A percentile compares a stretch with the other conserved stretches of the same genome.
Evolutionary conservation across 2,113 vertebrate species (phyloP).

Genomic region (Caloenas nicobarica): DNA sequence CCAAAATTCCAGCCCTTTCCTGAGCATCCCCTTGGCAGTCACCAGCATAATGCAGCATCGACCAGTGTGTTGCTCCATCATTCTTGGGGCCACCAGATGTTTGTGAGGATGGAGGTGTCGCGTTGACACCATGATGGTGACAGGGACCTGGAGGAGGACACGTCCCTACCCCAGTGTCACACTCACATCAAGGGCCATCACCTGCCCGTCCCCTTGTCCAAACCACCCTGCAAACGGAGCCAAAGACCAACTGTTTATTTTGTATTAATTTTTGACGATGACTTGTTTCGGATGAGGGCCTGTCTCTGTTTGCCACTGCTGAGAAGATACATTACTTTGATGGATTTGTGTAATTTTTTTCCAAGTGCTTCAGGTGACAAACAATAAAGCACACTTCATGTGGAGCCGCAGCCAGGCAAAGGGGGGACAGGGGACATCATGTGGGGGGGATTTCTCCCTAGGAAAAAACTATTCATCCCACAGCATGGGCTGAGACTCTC

Average conservation of each 20-base stretch:
- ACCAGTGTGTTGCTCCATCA: rapidly evolving
- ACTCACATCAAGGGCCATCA: rapidly evolving
- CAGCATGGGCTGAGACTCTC: background rate
- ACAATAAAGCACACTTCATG: constrained; percentile 48
- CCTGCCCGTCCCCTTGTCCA: background rate
- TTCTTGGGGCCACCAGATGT: background rate
- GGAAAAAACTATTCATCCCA: background rate
- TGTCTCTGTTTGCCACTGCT: constrained; percentile 63
- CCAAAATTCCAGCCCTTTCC: background rate
- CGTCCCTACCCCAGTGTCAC: rapidly evolving
- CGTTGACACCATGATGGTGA: background rate
- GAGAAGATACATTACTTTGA: constrained; percentile 73
- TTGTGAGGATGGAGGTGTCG: rapidly evolving
- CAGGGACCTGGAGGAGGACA: background rate
- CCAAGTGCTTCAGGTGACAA: constrained; percentile 67
- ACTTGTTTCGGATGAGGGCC: constrained; percentile 24
- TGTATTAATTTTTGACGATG: constrained; percentile 60
- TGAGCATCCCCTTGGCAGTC: background rate
- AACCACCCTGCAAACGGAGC: background rate
- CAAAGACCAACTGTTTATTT: constrained; percentile 27
- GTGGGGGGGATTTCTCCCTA: background rate
- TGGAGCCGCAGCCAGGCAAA: background rate
- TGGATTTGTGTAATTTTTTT: constrained; percentile 74
- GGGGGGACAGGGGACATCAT: background rate
- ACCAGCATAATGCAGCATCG: background rate